These are phyloP conservation scores for Daptonema setosum DNA, from an alignment of 2,888 invertebrate genomes.

Conservation along the genomic window DNA sequence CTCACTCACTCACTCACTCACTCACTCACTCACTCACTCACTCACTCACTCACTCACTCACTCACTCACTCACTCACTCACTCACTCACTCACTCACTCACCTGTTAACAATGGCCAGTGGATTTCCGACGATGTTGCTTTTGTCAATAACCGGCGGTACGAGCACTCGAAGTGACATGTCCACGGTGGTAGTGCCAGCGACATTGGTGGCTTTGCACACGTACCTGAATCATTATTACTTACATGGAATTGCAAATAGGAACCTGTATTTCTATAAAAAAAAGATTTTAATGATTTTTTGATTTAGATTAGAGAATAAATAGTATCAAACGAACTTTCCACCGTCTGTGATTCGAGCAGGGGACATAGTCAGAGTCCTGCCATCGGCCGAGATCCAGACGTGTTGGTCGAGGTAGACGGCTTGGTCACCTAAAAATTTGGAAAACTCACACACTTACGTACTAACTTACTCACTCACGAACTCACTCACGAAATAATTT, in stretches of 20 bases:
- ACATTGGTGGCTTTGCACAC: conserved; percentile 30
- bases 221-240: conserved; percentile 14
- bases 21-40: neutral
- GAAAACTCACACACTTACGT: too few relatives aligned
- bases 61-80: too few relatives aligned
- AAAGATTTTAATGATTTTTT: too few relatives aligned
- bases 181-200: conserved; percentile 28
- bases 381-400: conserved; percentile 13
- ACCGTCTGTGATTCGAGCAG: conserved; percentile 21
- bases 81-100: too few relatives aligned
- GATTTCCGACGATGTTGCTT: conserved; percentile 30
- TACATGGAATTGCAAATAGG: neutral
- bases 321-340: conserved; percentile 23
- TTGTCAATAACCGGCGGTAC: conserved; percentile 26
- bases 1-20: neutral
- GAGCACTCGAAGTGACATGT: conserved; percentile 18
- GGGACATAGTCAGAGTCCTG: conserved; percentile 14
- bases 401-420: conserved; percentile 15
- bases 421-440: conserved; percentile 10
- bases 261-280: neutral
- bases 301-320: too few relatives aligned
- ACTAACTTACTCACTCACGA: too few relatives aligned
- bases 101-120: conserved; percentile 24
- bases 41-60: neutral
- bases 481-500: too few relatives aligned